Conservation (phyloP, 1,140 invertebrate species). For the Ceratosolen solmsi region DNA sequence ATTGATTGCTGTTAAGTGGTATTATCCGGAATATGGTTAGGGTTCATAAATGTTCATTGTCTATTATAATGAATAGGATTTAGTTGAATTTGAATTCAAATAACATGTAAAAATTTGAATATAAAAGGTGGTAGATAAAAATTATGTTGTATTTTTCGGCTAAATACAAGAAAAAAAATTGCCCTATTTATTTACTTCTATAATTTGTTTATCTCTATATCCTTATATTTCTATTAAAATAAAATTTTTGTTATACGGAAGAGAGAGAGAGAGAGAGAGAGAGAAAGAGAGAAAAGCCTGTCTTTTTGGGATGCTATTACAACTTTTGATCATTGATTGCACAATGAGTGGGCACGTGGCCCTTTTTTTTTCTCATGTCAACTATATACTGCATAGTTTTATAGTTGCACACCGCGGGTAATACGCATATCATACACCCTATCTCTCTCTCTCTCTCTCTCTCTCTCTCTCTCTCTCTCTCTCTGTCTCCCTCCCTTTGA, state of each 20-base stretch:
- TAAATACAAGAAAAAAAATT: too few relatives aligned
- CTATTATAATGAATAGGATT: too few relatives aligned
- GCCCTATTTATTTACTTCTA: neutral
- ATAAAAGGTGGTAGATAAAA: too few relatives aligned
- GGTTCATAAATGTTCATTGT: too few relatives aligned
- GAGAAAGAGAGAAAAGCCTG: neutral
- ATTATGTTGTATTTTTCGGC: too few relatives aligned
- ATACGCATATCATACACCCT: neutral
- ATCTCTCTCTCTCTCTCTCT: neutral
- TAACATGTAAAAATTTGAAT: too few relatives aligned
- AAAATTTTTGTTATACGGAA: neutral
- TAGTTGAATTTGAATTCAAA: too few relatives aligned
- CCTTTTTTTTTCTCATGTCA: neutral
- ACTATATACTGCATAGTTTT: neutral
- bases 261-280: neutral
- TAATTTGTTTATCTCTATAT: neutral
- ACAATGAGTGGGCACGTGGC: slow-evolving; percentile 38
- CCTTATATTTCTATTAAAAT: slow-evolving; percentile 6
- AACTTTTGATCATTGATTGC: slow-evolving; percentile 13
- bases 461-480: neutral
- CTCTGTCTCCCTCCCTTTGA: too few relatives aligned
- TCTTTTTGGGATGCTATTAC: slow-evolving; percentile 1
- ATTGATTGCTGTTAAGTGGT: too few relatives aligned
- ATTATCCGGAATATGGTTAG: too few relatives aligned
- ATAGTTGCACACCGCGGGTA: neutral